Conservation (phyloP, 2,797 vertebrate species). For the Poecilia wingei region DNA sequence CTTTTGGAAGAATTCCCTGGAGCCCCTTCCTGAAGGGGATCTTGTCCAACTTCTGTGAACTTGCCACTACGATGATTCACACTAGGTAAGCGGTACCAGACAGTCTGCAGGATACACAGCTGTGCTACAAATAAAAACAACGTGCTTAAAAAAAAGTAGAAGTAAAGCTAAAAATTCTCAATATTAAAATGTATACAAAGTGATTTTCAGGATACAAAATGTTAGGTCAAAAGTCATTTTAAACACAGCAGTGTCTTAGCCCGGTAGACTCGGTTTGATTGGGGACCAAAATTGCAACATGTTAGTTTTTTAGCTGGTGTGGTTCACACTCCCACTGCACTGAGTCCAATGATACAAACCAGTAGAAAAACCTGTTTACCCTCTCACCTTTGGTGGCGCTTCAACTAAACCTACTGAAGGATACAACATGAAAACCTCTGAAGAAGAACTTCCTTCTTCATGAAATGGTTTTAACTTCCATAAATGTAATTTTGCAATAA, state of each 20-base stretch:
- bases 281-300: background rate
- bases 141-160: background rate
- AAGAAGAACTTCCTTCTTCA: background rate
- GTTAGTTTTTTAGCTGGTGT: too few relatives aligned
- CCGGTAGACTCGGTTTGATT: background rate
- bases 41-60: slow-evolving; percentile 31
- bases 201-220: background rate
- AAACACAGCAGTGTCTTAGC: background rate
- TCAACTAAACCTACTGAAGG: background rate
- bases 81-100: slow-evolving; percentile 24
- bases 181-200: background rate
- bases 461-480: background rate
- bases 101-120: background rate
- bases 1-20: slow-evolving; percentile 38
- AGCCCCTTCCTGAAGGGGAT: slow-evolving; percentile 38
- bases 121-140: background rate
- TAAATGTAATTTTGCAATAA: too few relatives aligned
- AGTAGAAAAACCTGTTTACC: background rate
- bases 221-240: background rate
- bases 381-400: background rate
- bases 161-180: background rate
- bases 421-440: background rate
- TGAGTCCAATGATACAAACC: too few relatives aligned
- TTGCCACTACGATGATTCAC: slow-evolving; percentile 35
- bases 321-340: too few relatives aligned